phyloP scores from a whole-genome alignment of 2,888 invertebrate genomes.

The Cantharis rufa region DNA sequence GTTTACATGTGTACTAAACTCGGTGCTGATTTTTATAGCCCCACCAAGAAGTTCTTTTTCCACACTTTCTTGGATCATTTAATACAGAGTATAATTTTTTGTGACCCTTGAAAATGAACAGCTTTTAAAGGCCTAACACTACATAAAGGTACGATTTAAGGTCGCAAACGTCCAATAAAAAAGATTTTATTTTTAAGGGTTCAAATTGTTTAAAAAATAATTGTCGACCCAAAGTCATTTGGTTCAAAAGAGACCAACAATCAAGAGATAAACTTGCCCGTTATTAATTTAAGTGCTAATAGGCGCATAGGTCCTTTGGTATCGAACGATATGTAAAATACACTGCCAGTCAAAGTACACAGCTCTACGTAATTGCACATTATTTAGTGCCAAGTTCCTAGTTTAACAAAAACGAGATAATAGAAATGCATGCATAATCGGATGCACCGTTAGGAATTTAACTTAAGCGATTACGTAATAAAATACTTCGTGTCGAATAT shows the following conservation, averaged over 20 bases:
- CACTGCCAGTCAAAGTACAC: constrained; percentile 3
- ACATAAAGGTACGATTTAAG: not conserved
- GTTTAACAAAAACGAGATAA: constrained; percentile 4
- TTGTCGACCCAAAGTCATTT: not conserved
- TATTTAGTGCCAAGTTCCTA: constrained; percentile 10
- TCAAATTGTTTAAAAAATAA: not conserved
- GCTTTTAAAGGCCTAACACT: not conserved
- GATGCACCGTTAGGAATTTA: constrained; percentile 10
- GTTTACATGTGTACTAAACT: constrained; percentile 37
- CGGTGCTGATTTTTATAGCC: constrained; percentile 36
- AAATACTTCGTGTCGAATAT: not conserved
- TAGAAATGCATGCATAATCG: constrained; percentile 10
- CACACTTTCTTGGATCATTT: constrained; percentile 26
- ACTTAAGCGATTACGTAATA: not conserved
- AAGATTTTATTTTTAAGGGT: not conserved
- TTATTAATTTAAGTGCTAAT: constrained; percentile 17
- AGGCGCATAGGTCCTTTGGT: constrained; percentile 7
- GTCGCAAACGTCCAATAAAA: not conserved
- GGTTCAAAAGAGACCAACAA: not conserved
- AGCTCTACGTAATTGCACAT: constrained; percentile 17
- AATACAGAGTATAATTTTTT: constrained; percentile 19
- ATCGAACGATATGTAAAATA: constrained; percentile 13
- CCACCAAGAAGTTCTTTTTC: constrained; percentile 24
- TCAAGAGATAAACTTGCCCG: constrained; percentile 8
- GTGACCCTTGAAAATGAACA: constrained; percentile 1